Percentiles rank a stretch among this genome's conserved stretches.
Conservation (phyloP, 2,797 vertebrate genomes). For the Sparus aurata region DNA sequence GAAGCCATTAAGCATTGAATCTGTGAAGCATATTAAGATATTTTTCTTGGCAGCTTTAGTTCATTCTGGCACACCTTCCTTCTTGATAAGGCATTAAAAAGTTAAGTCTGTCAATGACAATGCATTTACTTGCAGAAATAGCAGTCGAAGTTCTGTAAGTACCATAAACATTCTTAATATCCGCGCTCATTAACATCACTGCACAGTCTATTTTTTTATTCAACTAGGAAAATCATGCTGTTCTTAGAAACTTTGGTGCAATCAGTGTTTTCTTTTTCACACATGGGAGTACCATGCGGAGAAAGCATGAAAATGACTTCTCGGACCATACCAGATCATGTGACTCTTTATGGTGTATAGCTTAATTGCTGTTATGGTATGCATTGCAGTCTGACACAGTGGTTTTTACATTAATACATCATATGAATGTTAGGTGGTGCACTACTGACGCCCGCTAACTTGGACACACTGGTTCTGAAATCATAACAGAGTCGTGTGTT, state of each 20-base stretch:
- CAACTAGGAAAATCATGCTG: conserved; percentile 2
- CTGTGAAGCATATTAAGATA: conserved; percentile 18
- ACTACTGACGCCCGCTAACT: neutral
- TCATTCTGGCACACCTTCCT: neutral
- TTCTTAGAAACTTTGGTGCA: neutral
- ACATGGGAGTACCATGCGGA: neutral
- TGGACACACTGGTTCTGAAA: conserved; percentile 4
- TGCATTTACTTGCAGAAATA: neutral
- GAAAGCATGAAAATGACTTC: neutral
- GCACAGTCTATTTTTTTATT: neutral
- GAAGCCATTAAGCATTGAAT: conserved; percentile 29
- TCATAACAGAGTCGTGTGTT: neutral
- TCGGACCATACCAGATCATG: neutral
- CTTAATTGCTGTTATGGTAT: neutral
- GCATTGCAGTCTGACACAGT: neutral
- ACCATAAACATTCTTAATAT: conserved; percentile 5
- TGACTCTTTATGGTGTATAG: neutral
- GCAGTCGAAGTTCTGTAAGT: neutral
- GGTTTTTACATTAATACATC: neutral
- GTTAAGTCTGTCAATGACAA: neutral
- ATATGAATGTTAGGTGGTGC: neutral
- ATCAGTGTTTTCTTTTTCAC: neutral
- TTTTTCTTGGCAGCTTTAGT: conserved; percentile 22
- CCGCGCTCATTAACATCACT: neutral
- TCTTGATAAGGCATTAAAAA: conserved; percentile 32